These are phyloP conservation scores for Caenorhabditis panamensis DNA, from an alignment of 2,888 invertebrate species.

Conservation along the genomic window DNA sequence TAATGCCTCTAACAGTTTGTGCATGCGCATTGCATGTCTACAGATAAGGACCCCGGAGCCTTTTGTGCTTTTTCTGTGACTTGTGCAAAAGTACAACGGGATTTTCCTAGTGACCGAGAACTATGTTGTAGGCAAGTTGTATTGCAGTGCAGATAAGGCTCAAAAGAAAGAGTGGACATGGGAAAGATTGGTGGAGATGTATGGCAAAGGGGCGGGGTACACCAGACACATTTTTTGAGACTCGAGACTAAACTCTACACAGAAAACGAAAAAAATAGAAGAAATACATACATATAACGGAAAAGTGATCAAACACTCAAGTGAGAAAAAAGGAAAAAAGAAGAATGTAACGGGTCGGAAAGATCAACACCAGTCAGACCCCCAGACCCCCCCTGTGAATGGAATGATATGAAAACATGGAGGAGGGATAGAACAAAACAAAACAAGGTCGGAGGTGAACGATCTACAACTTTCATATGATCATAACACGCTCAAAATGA, in stretches of 20 bases:
- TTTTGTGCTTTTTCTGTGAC: slow-evolving; percentile 16
- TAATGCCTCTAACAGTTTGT: too few relatives aligned
- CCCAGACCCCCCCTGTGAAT: neutral
- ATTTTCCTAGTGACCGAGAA: slow-evolving; percentile 8
- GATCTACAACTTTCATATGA: too few relatives aligned
- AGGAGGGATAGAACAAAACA: slow-evolving; percentile 4
- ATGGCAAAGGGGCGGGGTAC: slow-evolving; percentile 9
- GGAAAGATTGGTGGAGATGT: slow-evolving; percentile 37
- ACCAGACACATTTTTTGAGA: slow-evolving; percentile 6
- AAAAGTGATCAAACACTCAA: too few relatives aligned
- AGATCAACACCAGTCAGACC: slow-evolving; percentile 8
- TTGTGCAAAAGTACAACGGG: slow-evolving; percentile 14
- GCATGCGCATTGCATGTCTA: slow-evolving; percentile 43
- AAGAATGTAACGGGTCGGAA: neutral
- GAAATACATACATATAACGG: too few relatives aligned
- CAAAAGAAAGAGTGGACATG: neutral
- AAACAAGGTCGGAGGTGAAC: too few relatives aligned
- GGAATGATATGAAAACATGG: neutral
- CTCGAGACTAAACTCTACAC: neutral
- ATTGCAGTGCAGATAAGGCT: too few relatives aligned
- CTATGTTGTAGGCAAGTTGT: slow-evolving; percentile 31
- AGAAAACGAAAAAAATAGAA: too few relatives aligned
- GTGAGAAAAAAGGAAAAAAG: neutral
- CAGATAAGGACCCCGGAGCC: slow-evolving; percentile 17
- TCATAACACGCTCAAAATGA: too few relatives aligned